Conservation (phyloP, 1,140 invertebrate genomes). For the Polypedilum vanderplanki region DNA sequence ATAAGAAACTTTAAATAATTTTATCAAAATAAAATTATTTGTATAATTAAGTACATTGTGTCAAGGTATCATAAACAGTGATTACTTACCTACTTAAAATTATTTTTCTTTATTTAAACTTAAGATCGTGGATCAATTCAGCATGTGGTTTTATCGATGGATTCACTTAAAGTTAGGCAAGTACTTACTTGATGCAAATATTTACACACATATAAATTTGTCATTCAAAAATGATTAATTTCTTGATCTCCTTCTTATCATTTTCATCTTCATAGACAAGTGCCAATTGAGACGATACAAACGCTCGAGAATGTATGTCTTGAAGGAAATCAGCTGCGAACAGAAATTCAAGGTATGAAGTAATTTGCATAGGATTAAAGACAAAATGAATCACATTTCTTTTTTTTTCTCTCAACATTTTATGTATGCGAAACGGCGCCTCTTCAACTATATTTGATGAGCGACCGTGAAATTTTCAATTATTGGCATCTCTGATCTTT, state of each 20-base stretch:
- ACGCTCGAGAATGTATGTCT: neutral
- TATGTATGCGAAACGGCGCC: neutral
- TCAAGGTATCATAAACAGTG: too few relatives aligned
- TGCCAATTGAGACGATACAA: neutral
- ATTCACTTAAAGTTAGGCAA: neutral
- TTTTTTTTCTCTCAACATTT: neutral
- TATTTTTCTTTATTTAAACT: too few relatives aligned
- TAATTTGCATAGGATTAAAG: neutral
- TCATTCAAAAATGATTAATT: too few relatives aligned
- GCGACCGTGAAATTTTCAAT: neutral
- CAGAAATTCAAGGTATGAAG: neutral
- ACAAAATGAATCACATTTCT: neutral
- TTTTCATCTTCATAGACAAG: neutral
- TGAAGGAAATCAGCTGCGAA: neutral
- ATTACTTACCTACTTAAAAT: too few relatives aligned
- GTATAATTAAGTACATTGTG: too few relatives aligned
- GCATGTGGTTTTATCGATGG: neutral
- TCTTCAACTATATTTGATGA: neutral
- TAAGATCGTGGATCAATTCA: slow-evolving; percentile 2
- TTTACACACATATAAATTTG: too few relatives aligned
- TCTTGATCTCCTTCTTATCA: too few relatives aligned
- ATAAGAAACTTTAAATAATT: too few relatives aligned
- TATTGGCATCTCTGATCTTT: neutral
- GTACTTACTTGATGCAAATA: neutral
- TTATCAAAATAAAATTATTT: too few relatives aligned